Conservation (phyloP, 2,113 vertebrate genomes). For the Caranx ignobilis region DNA sequence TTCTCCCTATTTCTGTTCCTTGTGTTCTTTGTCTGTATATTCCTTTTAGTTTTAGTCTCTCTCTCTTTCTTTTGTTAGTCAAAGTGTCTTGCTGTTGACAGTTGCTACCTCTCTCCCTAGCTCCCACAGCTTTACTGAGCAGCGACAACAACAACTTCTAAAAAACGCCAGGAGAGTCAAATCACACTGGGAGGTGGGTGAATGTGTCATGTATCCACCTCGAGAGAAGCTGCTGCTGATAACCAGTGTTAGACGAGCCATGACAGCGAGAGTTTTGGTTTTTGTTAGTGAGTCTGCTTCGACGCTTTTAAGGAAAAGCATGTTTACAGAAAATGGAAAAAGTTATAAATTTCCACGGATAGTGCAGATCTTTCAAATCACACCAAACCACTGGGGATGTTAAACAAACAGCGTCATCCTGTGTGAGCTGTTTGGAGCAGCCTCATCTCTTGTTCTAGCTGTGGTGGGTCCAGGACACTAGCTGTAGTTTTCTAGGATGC, state of each 20-base stretch:
- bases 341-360: not conserved
- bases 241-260: conserved; percentile 10
- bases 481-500: not conserved
- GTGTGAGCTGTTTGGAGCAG: not conserved
- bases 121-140: conserved; percentile 31
- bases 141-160: conserved; percentile 42
- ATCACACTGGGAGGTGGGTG: conserved; percentile 22
- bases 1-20: conserved; percentile 28
- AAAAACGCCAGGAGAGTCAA: conserved; percentile 39
- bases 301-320: not conserved
- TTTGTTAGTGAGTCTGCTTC: not conserved
- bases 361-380: not conserved
- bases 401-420: not conserved
- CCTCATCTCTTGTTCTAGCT: not conserved
- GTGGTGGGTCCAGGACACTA: not conserved
- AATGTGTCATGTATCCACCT: conserved; percentile 26
- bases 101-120: conserved; percentile 30
- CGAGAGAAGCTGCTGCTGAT: conserved; percentile 33
- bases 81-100: conserved; percentile 39
- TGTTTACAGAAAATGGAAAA: not conserved
- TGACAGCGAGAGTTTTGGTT: conserved; percentile 11
- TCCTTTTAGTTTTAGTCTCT: not conserved
- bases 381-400: not conserved
- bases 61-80: conserved; percentile 27
- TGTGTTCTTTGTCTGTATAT: conserved; percentile 13